Evolutionary conservation across 2,797 vertebrate genomes (phyloP).

Genomic region (Pyrocephalus nanus): DNA sequence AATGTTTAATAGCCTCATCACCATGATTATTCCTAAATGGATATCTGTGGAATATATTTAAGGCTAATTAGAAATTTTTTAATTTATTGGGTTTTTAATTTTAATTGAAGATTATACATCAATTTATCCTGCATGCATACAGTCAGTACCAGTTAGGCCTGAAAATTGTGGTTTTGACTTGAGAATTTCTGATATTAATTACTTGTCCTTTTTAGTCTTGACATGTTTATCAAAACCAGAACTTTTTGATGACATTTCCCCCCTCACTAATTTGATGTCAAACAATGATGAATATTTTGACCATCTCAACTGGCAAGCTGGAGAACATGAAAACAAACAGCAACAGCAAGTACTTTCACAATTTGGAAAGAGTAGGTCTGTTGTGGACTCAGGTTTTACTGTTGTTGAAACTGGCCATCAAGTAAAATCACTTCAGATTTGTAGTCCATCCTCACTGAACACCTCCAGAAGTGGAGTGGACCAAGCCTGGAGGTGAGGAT

Average conservation of each 20-base stretch:
- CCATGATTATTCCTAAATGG: constrained; percentile 21
- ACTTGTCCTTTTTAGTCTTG: not conserved
- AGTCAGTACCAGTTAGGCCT: not conserved
- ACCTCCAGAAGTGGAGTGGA: not conserved
- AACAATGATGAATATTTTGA: not conserved
- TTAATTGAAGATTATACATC: not conserved
- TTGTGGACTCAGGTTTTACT: not conserved
- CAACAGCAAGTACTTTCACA: not conserved
- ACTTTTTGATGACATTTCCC: not conserved
- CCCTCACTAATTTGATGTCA: not conserved
- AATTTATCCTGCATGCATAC: not conserved
- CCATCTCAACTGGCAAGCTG: not conserved
- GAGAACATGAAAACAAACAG: not conserved
- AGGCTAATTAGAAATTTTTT: not conserved
- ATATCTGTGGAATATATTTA: not conserved
- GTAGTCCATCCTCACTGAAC: not conserved
- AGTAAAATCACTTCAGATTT: not conserved
- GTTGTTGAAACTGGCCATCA: not conserved
- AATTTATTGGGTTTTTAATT: not conserved
- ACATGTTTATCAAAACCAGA: not conserved
- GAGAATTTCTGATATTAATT: not conserved
- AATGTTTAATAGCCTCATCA: not conserved
- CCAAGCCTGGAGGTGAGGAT: not conserved
- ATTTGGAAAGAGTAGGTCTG: not conserved
- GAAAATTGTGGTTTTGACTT: not conserved